Conservation (phyloP, 2,113 vertebrate genomes). For the Rafetus swinhoei region DNA sequence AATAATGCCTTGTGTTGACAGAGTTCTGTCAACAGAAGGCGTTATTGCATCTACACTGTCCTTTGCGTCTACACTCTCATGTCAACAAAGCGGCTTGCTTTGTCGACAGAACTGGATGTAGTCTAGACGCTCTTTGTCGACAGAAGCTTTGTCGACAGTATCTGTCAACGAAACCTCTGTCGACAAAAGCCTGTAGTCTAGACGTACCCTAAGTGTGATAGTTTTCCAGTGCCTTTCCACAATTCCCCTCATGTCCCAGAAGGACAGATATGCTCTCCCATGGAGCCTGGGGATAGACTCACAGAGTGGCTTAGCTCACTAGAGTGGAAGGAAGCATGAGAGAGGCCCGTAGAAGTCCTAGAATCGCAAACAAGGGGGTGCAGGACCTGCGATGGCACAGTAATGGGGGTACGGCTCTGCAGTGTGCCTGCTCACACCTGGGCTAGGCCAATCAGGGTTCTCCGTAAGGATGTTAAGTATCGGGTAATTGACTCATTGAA, state of each 20-base stretch:
- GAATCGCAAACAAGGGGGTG: not conserved
- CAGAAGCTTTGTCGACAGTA: no score
- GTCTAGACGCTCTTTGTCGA: no score
- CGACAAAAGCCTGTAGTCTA: no score
- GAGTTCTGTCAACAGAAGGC: no score
- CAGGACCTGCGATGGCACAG: not conserved
- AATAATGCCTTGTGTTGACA: no score
- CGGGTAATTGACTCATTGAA: no score
- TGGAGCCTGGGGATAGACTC: not conserved
- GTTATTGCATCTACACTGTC: no score
- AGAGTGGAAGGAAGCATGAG: not conserved
- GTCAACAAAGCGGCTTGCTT: no score
- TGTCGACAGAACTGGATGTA: no score
- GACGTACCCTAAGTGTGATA: not conserved
- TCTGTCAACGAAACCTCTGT: no score
- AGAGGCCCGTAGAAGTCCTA: not conserved
- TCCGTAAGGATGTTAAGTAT: not conserved
- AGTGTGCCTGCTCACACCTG: no score
- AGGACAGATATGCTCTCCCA: not conserved
- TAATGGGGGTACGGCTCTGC: not conserved
- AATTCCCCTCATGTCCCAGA: not conserved
- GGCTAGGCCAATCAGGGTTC: constrained; percentile 62
- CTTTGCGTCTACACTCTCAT: no score
- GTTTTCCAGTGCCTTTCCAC: not conserved
- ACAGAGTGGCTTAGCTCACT: not conserved